A percentile compares a stretch with the other conserved stretches of the same genome.
Conservation (phyloP, 2,888 invertebrate species). For the Nemotelus pantherinus region DNA sequence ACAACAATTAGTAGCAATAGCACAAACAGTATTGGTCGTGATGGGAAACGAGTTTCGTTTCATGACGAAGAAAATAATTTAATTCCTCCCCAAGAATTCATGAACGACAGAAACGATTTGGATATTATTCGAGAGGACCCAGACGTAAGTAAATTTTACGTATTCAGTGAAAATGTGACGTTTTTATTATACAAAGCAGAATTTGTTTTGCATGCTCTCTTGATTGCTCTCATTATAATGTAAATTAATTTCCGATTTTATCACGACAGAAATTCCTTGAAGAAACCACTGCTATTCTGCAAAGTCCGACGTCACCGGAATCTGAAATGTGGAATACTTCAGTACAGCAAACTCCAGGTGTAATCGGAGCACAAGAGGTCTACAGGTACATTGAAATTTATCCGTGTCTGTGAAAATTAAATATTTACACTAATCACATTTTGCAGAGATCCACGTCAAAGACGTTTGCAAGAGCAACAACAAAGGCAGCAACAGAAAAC, state of each 20-base stretch:
- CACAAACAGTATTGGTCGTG: slow-evolving; percentile 52
- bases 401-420: neutral
- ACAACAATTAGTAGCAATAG: neutral
- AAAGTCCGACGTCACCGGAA: slow-evolving; percentile 77
- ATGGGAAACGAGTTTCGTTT: slow-evolving; percentile 78
- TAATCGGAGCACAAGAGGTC: slow-evolving; percentile 98
- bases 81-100: slow-evolving; percentile 55
- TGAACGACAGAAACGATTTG: slow-evolving; percentile 63
- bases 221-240: slow-evolving; percentile 23
- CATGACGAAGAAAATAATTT: slow-evolving; percentile 71
- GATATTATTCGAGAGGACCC: slow-evolving; percentile 78
- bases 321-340: slow-evolving; percentile 64
- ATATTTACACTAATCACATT: neutral
- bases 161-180: neutral
- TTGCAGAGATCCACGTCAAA: slow-evolving; percentile 85
- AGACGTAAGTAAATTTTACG: slow-evolving; percentile 71
- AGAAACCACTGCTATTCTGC: slow-evolving; percentile 82
- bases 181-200: neutral
- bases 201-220: slow-evolving; percentile 37
- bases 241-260: slow-evolving; percentile 18
- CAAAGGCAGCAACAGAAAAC: slow-evolving; percentile 69
- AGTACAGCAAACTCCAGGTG: slow-evolving; percentile 84
- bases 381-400: slow-evolving; percentile 73
- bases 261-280: slow-evolving; percentile 76
- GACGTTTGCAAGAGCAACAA: slow-evolving; percentile 84